phyloP scores from a whole-genome alignment of 1,140 invertebrate species.

The Probaryconus sp. region DNA sequence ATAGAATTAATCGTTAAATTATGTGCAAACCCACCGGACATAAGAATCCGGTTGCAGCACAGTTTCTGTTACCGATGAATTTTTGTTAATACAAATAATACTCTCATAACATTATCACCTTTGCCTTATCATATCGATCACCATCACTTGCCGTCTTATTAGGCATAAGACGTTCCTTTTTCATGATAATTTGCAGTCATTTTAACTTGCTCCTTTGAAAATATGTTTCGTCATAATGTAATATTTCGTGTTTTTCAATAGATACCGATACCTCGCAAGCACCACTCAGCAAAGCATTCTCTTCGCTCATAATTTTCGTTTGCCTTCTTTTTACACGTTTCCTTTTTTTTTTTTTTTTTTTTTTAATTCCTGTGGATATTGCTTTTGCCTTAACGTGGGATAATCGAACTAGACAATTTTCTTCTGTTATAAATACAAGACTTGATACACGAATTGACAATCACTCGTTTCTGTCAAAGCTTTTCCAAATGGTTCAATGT shows the following conservation, averaged over 20 bases:
- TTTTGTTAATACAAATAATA: conserved; percentile 30
- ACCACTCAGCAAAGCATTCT: too few relatives aligned
- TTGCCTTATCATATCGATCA: conserved; percentile 17
- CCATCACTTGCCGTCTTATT: conserved; percentile 17
- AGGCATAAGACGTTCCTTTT: conserved; percentile 2
- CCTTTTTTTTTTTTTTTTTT: conserved; percentile 2
- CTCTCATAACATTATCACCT: conserved; percentile 25
- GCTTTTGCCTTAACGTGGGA: conserved; percentile 15
- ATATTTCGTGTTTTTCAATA: conserved; percentile 31
- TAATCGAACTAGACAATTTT: conserved; percentile 11
- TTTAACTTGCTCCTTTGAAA: not conserved
- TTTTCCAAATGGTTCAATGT: not conserved
- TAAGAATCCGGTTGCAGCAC: conserved; percentile 21
- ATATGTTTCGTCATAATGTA: conserved; percentile 23
- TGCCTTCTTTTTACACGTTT: too few relatives aligned
- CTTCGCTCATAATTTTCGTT: too few relatives aligned
- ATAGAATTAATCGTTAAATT: conserved; percentile 46
- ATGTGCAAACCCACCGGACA: conserved; percentile 34
- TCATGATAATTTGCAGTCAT: conserved; percentile 2
- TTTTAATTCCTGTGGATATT: conserved; percentile 18
- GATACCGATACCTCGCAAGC: too few relatives aligned
- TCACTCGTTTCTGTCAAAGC: conserved; percentile 19
- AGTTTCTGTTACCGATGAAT: conserved; percentile 10
- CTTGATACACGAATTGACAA: conserved; percentile 30
- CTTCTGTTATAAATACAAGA: conserved; percentile 21